These are phyloP conservation scores for Festucalex cinctus DNA, from an alignment of 2,113 vertebrate species.

Conservation along the genomic window DNA sequence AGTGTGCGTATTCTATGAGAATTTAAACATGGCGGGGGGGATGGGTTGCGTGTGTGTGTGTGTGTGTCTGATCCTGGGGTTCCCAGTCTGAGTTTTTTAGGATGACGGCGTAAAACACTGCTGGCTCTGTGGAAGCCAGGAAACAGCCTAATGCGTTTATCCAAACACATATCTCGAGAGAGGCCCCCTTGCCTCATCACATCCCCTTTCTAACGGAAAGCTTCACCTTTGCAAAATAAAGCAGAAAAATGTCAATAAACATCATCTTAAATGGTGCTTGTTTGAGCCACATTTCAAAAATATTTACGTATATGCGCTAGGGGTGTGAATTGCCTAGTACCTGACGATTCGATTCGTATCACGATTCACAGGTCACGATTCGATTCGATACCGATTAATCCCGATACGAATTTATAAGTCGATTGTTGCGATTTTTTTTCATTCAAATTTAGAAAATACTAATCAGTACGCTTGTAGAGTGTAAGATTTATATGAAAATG, in stretches of 20 bases:
- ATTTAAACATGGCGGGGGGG: constrained; percentile 38
- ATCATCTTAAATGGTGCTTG: background rate
- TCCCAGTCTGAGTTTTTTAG: constrained; percentile 60
- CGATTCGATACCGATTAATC: too few relatives aligned
- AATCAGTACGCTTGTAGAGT: too few relatives aligned
- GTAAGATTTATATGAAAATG: too few relatives aligned
- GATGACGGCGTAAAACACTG: constrained; percentile 63
- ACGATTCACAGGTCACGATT: too few relatives aligned
- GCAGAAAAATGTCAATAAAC: background rate
- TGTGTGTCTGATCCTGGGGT: constrained; percentile 25
- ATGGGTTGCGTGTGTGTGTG: constrained; percentile 15
- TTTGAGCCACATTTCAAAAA: background rate
- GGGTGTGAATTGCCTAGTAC: too few relatives aligned
- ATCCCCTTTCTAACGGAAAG: constrained; percentile 18
- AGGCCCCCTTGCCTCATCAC: constrained; percentile 40
- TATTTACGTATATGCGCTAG: too few relatives aligned
- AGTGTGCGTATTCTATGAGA: constrained; percentile 63
- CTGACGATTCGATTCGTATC: too few relatives aligned
- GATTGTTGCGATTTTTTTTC: too few relatives aligned
- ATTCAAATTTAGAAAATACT: too few relatives aligned
- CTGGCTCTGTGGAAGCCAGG: constrained; percentile 66
- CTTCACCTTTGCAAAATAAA: constrained; percentile 21
- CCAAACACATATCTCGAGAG: constrained; percentile 63
- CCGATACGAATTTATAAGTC: too few relatives aligned
- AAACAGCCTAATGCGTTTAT: constrained; percentile 68